Percentiles rank a stretch among this genome's conserved stretches.
phyloP scores from a whole-genome alignment of 2,888 invertebrate species.

The Xiphydria camelus region DNA sequence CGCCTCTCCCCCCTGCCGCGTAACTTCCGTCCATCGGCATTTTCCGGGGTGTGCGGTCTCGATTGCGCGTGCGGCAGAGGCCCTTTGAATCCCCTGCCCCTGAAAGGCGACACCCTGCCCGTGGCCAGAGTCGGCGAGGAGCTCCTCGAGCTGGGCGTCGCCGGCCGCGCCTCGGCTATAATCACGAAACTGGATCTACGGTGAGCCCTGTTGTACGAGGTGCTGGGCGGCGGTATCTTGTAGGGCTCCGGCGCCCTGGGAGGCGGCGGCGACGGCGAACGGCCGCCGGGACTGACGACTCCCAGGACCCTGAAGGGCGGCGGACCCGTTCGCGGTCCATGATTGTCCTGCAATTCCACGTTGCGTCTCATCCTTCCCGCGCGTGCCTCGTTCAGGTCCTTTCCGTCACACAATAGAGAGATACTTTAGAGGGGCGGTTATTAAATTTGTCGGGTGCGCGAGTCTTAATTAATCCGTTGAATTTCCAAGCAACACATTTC shows the following conservation, averaged over 20 bases:
- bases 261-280: conserved; percentile 44
- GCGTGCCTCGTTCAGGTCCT: no score
- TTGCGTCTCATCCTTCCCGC: conserved; percentile 23
- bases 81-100: conserved; percentile 63
- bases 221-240: conserved; percentile 40
- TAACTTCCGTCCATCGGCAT: no score
- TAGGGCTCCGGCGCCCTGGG: conserved; percentile 52
- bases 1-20: conserved; percentile 32
- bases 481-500: no score
- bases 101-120: conserved; percentile 66
- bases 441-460: no score
- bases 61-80: conserved; percentile 58
- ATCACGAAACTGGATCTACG: conserved; percentile 73
- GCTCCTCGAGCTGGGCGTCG: conserved; percentile 59
- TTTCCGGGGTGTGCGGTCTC: conserved; percentile 62
- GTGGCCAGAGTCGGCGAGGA: conserved; percentile 55
- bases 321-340: conserved; percentile 23
- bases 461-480: no score
- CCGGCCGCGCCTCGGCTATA: conserved; percentile 64
- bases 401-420: no score
- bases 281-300: conserved; percentile 10
- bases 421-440: no score
- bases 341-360: conserved; percentile 19
- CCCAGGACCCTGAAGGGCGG: conserved; percentile 46
- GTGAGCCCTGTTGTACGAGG: conserved; percentile 61